Conservation (phyloP, 2,113 vertebrate genomes). For the Anguilla rostrata region DNA sequence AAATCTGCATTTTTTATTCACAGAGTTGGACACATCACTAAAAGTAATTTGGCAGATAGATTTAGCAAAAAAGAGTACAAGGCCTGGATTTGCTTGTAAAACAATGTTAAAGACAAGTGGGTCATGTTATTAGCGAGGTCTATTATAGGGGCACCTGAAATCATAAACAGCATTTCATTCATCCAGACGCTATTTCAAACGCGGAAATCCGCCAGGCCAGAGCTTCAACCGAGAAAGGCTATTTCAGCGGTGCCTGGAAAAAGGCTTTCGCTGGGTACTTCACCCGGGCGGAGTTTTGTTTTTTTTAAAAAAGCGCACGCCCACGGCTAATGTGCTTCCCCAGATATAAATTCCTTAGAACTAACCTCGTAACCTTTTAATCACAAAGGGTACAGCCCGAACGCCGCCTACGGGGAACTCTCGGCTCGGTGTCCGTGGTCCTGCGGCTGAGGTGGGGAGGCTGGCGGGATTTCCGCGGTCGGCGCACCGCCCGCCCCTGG, state of each 20-base stretch:
- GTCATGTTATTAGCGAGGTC: too few relatives aligned
- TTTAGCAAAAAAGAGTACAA: too few relatives aligned
- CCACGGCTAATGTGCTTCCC: neutral
- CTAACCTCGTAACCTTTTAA: slow-evolving; percentile 8
- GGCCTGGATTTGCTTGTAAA: neutral
- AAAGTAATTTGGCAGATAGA: too few relatives aligned
- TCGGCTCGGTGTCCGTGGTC: neutral
- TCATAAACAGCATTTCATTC: too few relatives aligned
- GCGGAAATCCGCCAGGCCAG: too few relatives aligned
- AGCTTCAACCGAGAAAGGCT: neutral
- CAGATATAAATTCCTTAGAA: slow-evolving; percentile 13
- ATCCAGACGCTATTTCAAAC: too few relatives aligned
- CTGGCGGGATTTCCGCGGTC: neutral
- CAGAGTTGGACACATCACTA: too few relatives aligned
- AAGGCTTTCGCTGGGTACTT: neutral
- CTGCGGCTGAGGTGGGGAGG: neutral
- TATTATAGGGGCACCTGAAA: too few relatives aligned
- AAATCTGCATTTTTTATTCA: too few relatives aligned
- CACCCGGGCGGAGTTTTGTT: neutral
- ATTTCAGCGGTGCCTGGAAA: neutral
- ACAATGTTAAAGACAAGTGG: neutral
- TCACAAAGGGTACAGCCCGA: neutral
- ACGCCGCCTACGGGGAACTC: neutral
- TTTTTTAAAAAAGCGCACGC: neutral
- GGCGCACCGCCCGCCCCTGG: neutral